Evolutionary conservation across 2,113 vertebrate genomes (phyloP).

Genomic region (Phoenicopterus ruber): DNA sequence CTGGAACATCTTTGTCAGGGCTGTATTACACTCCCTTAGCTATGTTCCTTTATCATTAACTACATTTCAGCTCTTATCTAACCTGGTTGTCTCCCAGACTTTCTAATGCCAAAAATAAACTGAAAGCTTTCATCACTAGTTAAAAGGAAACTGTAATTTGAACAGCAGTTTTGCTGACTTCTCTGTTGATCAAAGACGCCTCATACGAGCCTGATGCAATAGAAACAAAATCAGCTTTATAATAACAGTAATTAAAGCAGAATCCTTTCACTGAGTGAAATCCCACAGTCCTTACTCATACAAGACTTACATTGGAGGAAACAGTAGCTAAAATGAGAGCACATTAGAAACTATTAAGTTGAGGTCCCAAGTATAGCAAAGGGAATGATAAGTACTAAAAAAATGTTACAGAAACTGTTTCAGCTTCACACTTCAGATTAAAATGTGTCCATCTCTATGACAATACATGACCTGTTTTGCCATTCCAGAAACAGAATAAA

Average conservation of each 20-base stretch:
- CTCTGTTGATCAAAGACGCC: conserved; percentile 43
- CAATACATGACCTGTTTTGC: neutral
- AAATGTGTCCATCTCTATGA: neutral
- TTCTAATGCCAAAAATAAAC: conserved; percentile 38
- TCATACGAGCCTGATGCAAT: neutral
- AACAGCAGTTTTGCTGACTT: conserved; percentile 36
- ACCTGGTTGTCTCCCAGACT: neutral
- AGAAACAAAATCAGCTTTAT: conserved; percentile 22
- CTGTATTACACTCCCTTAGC: neutral
- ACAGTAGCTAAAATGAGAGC: neutral
- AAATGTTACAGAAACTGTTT: neutral
- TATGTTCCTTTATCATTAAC: neutral
- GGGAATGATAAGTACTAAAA: neutral
- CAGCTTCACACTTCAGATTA: neutral
- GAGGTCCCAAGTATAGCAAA: neutral
- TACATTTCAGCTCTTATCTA: conserved; percentile 35
- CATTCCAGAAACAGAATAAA: neutral
- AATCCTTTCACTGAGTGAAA: neutral
- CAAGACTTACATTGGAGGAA: neutral
- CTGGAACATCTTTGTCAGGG: neutral
- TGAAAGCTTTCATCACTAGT: conserved; percentile 32
- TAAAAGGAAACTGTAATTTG: conserved; percentile 49
- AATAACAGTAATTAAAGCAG: conserved; percentile 34
- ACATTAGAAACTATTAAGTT: neutral
- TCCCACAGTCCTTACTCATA: neutral